Evolutionary conservation across 2,797 vertebrate species (phyloP).

Genomic region (Zenarchopterus dispar): DNA sequence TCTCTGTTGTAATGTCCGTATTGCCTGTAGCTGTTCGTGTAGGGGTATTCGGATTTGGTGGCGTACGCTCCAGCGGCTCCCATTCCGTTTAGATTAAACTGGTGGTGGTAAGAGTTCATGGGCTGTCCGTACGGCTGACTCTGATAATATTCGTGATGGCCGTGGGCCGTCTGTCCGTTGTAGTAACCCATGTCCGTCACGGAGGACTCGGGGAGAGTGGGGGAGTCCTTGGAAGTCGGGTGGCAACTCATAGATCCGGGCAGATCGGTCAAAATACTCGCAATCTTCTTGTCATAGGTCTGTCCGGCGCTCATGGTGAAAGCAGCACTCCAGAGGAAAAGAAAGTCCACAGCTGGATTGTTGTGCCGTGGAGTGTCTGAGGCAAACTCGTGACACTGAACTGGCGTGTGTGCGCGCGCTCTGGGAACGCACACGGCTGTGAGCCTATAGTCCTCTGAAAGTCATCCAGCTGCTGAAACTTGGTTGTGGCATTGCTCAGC

Average conservation of each 20-base stretch:
- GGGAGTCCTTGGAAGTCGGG: constrained; percentile 95
- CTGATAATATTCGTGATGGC: constrained; percentile 93
- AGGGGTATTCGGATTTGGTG: constrained; percentile 93
- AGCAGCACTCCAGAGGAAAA: constrained; percentile 42
- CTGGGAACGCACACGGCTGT: constrained; percentile 45
- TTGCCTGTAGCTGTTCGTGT: constrained; percentile 91
- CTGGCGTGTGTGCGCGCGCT: constrained; percentile 28
- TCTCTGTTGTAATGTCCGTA: constrained; percentile 94
- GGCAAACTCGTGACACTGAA: constrained; percentile 24
- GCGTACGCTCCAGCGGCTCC: constrained; percentile 88
- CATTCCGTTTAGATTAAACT: constrained; percentile 93
- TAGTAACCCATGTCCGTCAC: constrained; percentile 98
- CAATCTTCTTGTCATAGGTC: constrained; percentile 94
- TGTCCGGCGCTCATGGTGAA: constrained; percentile 88
- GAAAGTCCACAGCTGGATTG: constrained; percentile 56
- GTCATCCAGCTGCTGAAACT: constrained; percentile 70
- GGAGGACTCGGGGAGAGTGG: constrained; percentile 94
- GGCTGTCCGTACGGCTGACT: constrained; percentile 88
- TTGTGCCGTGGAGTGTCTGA: constrained; percentile 13
- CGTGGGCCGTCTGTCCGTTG: constrained; percentile 83
- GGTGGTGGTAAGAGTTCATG: constrained; percentile 89
- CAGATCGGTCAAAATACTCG: constrained; percentile 93
- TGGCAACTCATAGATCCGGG: constrained; percentile 96
- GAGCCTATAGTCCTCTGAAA: constrained; percentile 67
- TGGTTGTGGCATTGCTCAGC: constrained; percentile 81